Evolutionary conservation across 2,888 invertebrate species (phyloP).

Genomic region (Drosophila vallismaia): DNA sequence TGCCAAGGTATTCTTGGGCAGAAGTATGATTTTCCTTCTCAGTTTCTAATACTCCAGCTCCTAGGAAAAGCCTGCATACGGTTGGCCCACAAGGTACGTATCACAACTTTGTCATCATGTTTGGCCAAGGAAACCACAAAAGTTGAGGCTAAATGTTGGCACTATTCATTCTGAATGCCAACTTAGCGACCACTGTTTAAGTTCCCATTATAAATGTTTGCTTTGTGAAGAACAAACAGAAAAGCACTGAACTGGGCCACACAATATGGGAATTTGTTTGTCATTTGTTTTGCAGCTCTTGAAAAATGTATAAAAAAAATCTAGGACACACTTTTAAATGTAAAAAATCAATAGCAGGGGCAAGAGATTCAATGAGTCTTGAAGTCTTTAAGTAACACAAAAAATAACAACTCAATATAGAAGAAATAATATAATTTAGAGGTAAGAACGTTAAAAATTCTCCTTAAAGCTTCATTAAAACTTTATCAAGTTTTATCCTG

Average conservation of each 20-base stretch:
- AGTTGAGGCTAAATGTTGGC: slow-evolving; percentile 27
- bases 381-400: background rate
- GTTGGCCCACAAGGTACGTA: slow-evolving; percentile 43
- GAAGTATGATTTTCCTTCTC: slow-evolving; percentile 21
- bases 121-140: slow-evolving; percentile 37
- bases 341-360: background rate
- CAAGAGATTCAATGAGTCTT: background rate
- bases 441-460: background rate
- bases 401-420: background rate
- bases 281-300: background rate
- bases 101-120: slow-evolving; percentile 40
- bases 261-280: background rate
- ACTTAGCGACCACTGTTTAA: slow-evolving; percentile 17
- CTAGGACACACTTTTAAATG: background rate
- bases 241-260: slow-evolving; percentile 1
- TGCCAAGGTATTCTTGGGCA: slow-evolving; percentile 30
- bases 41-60: background rate
- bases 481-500: slow-evolving; percentile 6
- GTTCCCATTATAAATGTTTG: slow-evolving; percentile 33
- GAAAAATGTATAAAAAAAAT: background rate
- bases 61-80: slow-evolving; percentile 8
- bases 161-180: slow-evolving; percentile 17
- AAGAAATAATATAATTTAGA: background rate
- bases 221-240: slow-evolving; percentile 19
- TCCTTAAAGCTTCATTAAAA: slow-evolving; percentile 11